These are phyloP conservation scores for Sinodicranocentrus sp. DNA, from an alignment of 2,888 invertebrate species.

Conservation along the genomic window DNA sequence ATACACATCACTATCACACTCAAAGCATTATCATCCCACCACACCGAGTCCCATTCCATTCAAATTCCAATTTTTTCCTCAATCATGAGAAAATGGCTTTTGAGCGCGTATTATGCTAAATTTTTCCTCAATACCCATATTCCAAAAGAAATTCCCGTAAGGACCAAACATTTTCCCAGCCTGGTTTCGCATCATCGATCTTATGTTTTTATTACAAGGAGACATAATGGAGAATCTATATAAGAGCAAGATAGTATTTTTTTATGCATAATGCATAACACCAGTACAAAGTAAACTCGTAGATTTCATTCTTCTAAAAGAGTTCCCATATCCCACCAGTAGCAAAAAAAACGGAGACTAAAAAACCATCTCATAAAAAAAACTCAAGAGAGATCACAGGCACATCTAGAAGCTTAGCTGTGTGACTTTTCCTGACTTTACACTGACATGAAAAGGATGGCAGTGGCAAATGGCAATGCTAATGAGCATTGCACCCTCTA, in stretches of 20 bases:
- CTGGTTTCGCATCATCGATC: conserved; percentile 30
- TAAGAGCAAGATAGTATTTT: conserved; percentile 21
- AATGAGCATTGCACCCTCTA: conserved; percentile 48
- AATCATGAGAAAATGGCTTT: background rate
- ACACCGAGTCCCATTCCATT: conserved; percentile 6
- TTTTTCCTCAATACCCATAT: background rate
- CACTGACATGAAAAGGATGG: conserved; percentile 13
- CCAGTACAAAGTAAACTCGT: background rate
- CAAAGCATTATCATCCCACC: background rate
- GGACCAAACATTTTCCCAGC: too few relatives aligned
- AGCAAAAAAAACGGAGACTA: background rate
- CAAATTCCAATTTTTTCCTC: conserved; percentile 12
- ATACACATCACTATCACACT: conserved; percentile 1
- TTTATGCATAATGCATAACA: conserved; percentile 1
- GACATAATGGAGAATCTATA: conserved; percentile 17
- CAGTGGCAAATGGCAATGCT: conserved; percentile 40
- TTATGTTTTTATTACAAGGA: conserved; percentile 22
- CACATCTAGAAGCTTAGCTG: background rate
- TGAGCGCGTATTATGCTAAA: conserved; percentile 11
- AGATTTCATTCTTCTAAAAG: background rate
- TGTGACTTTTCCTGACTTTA: conserved; percentile 5
- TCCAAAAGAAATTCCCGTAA: background rate
- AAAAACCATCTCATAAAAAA: background rate
- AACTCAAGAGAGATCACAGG: background rate
- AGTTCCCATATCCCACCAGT: too few relatives aligned